These are phyloP conservation scores for Anolis sagrei DNA, from an alignment of 2,113 vertebrate species.

Conservation along the genomic window DNA sequence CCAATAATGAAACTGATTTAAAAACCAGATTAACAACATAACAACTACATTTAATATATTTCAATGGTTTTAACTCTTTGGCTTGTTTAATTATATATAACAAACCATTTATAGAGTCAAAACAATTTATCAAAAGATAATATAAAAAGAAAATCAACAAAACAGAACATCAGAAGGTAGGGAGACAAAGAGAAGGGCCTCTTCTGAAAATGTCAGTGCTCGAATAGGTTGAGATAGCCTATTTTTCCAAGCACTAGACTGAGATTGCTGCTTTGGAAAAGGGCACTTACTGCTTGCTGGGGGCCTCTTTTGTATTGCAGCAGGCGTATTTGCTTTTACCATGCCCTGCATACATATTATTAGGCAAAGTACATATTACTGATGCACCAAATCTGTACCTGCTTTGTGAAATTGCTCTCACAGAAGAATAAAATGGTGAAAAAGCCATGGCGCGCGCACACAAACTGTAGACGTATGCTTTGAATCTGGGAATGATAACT, in stretches of 20 bases:
- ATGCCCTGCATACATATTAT: not conserved
- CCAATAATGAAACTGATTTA: too few species aligned
- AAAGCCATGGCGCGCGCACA: not conserved
- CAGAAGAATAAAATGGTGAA: not conserved
- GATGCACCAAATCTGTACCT: not conserved
- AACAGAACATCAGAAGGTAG: too few species aligned
- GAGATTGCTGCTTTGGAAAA: not conserved
- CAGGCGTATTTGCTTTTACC: not conserved
- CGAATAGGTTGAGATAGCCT: too few species aligned
- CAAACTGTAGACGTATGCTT: not conserved
- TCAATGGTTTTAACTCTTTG: too few species aligned
- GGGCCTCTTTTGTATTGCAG: not conserved
- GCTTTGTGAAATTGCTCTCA: not conserved
- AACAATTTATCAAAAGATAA: too few species aligned
- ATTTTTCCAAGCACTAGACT: not conserved
- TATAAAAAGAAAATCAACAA: too few species aligned
- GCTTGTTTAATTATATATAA: too few species aligned
- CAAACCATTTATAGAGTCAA: too few species aligned
- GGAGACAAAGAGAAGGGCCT: too few species aligned
- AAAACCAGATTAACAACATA: too few species aligned
- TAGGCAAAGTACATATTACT: conserved; percentile 8
- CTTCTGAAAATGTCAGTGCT: too few species aligned
- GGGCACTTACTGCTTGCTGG: not conserved
- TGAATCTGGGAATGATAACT: not conserved
- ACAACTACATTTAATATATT: too few species aligned